Evolutionary conservation across 1,140 invertebrate species (phyloP), one percentile per base, ranked within the genome.

Genomic region (Drosophila sproati): DNA sequence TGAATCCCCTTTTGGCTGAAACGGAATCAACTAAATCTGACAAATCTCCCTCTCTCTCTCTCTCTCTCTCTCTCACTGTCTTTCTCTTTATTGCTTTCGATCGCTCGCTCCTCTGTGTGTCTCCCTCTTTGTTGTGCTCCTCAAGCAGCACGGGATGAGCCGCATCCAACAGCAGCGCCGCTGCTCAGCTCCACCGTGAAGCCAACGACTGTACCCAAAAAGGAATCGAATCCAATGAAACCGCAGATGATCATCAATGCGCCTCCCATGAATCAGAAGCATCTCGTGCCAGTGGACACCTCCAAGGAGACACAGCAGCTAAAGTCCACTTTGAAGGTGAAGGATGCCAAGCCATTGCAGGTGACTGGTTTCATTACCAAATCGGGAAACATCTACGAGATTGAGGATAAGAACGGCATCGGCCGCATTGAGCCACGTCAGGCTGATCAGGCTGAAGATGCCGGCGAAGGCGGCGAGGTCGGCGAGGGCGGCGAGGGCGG

Each of bases 351-450:
- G 69, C 91, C 91, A 3, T 35, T 92, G 35, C 81, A 91, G 71
- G 91, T 92, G 28, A 92, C 91, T 8, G 91, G 91, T 0, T 92
- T 92, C 29, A 92, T 92, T 3, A 92, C 91, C 31, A 82, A 91
- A 37, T 66, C 85, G 2, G 91, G 91, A 34, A 80, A 77, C 61
- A 92, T 92, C 34, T 92, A 91, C 28, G 91, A 92, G 72, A 79
- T 92, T 39, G 79, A 82, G 60, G 91, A 83, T 7, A 82, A 80
- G 29, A 62, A 77, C 32, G 87, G 91, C 51, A 69, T 92, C 3
- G 91, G 91, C 28, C 12, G 71, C 52, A 92, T 92, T 10, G 87
- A 92, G 68, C 57, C 77, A 0, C 91, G 91, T 6, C 90, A 92
- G 48, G 68, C 78, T 0, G 63, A 68, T 3, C 59, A 69, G 10